Percentiles rank a stretch among this genome's conserved stretches.
These are phyloP conservation scores for Pitta sordida DNA, from an alignment of 2,113 vertebrate species.

Conservation along the genomic window DNA sequence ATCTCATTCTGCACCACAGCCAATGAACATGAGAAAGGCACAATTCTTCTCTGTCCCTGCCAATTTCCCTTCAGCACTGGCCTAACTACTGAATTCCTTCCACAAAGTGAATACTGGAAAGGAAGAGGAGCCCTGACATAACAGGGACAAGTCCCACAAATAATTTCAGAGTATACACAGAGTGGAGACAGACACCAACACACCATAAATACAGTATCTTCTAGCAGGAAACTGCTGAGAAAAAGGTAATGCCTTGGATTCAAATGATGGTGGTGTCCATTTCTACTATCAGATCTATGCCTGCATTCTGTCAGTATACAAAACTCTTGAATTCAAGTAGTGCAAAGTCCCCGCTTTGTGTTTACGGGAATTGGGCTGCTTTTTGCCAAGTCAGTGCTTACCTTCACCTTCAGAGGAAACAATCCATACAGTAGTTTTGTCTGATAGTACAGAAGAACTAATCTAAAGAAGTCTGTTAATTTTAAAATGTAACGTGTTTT, in stretches of 20 bases:
- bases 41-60: background rate
- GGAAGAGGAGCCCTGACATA: background rate
- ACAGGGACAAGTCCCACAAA: background rate
- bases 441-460: background rate
- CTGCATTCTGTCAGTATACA: background rate
- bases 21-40: background rate
- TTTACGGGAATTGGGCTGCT: background rate
- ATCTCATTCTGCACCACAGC: background rate
- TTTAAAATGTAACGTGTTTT: background rate
- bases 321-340: background rate
- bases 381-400: background rate
- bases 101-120: background rate
- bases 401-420: background rate
- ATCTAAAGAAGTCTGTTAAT: background rate
- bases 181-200: background rate
- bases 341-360: background rate
- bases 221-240: background rate
- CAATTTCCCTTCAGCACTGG: background rate
- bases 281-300: background rate
- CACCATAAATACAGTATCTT: background rate
- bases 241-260: background rate
- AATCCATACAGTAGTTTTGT: background rate
- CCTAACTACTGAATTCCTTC: background rate
- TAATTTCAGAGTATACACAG: background rate
- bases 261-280: background rate